Percentiles rank a stretch among this genome's conserved stretches.
Evolutionary conservation across 2,888 invertebrate genomes (phyloP).

Genomic region (Strigamia maritima): DNA sequence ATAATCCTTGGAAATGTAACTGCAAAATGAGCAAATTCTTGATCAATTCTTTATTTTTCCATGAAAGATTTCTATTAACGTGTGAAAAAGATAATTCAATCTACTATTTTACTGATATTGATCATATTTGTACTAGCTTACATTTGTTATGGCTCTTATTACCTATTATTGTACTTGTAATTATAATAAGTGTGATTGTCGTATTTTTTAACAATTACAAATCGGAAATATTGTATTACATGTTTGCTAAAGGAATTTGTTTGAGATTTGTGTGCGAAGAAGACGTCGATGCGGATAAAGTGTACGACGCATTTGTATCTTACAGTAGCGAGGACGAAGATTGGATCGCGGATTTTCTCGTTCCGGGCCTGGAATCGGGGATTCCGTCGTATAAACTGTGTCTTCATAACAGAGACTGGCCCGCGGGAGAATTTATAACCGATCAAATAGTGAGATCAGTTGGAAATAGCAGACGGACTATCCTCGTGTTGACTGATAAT

Average conservation of each 20-base stretch:
- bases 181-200: not conserved
- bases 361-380: slow-evolving; percentile 45
- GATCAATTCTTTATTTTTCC: not conserved
- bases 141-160: not conserved
- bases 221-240: not conserved
- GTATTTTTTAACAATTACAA: not conserved
- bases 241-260: not conserved
- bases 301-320: not conserved
- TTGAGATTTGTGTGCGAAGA: not conserved
- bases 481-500: not conserved
- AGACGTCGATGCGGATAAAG: not conserved
- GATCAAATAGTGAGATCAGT: slow-evolving; percentile 1
- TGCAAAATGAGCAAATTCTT: not conserved
- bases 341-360: not conserved
- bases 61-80: not conserved
- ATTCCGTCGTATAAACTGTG: slow-evolving; percentile 46
- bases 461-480: not conserved
- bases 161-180: not conserved
- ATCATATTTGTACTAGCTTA: not conserved
- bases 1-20: not conserved
- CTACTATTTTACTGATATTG: not conserved
- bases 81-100: not conserved
- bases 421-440: not conserved
- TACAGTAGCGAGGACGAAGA: not conserved
- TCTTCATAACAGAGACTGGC: not conserved